Evolutionary conservation across 2,113 vertebrate species (phyloP).

Genomic region (Spilogale gracilis): DNA sequence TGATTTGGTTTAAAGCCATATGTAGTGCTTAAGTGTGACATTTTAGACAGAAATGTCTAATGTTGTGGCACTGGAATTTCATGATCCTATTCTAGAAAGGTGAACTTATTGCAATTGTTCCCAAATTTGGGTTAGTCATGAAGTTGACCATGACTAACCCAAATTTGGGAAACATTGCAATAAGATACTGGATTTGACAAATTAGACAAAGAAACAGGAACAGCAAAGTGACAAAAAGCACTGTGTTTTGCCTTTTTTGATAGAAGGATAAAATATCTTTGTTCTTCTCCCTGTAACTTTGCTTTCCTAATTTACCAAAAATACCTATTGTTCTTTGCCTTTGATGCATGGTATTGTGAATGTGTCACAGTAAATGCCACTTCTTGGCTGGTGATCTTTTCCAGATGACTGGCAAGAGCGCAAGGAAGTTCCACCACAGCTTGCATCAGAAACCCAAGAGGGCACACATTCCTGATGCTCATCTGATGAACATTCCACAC

Average conservation of each 20-base stretch:
- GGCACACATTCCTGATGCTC: neutral
- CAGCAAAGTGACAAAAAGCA: neutral
- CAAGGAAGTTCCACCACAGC: neutral
- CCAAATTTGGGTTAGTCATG: neutral
- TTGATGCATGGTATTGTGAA: neutral
- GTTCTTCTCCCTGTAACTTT: neutral
- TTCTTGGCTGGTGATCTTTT: neutral
- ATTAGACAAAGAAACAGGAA: neutral
- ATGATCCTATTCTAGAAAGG: neutral
- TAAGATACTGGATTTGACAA: neutral
- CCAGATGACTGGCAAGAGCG: neutral
- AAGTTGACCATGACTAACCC: neutral
- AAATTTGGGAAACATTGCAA: neutral
- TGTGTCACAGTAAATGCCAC: neutral
- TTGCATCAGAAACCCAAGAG: neutral
- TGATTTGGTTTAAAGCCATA: neutral
- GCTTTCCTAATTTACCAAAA: neutral
- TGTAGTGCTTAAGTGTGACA: neutral
- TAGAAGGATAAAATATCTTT: neutral
- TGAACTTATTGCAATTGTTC: neutral
- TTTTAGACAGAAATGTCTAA: neutral
- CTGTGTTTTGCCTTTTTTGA: neutral
- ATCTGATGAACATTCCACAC: neutral
- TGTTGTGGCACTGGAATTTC: neutral
- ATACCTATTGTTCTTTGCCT: neutral